phyloP scores from a whole-genome alignment of 2,113 vertebrate genomes.

The Leptosomus discolor region DNA sequence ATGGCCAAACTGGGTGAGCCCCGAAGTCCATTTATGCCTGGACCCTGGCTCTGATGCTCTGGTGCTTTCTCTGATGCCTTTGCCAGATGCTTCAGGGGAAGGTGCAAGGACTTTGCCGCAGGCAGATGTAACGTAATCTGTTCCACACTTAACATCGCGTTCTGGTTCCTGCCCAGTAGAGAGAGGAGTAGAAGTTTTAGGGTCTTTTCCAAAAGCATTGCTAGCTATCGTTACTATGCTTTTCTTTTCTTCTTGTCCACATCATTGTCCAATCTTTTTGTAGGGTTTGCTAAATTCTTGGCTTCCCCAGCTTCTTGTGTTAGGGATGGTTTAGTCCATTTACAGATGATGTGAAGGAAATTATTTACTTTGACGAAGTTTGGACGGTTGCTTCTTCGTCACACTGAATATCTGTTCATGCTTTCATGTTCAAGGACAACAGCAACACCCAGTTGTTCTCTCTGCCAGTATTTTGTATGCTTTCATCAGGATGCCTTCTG shows the following conservation, averaged over 20 bases:
- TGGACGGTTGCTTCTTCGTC: background rate
- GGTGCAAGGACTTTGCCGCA: background rate
- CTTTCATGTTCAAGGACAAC: background rate
- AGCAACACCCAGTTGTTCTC: background rate
- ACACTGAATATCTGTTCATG: background rate
- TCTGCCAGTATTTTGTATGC: background rate
- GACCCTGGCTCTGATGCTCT: background rate
- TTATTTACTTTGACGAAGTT: background rate
- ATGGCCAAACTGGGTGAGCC: background rate
- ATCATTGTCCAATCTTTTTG: background rate
- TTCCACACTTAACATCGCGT: background rate
- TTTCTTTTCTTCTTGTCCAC: background rate
- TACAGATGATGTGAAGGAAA: background rate
- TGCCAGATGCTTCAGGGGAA: conserved; percentile 32
- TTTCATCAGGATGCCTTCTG: background rate
- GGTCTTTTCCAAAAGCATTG: background rate
- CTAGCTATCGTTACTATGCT: background rate
- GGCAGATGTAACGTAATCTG: background rate
- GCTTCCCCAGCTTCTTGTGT: background rate
- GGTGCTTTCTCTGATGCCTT: conserved; percentile 11
- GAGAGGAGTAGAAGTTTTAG: background rate
- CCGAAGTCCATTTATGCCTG: background rate
- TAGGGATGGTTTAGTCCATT: background rate
- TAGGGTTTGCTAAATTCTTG: background rate
- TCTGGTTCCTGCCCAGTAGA: background rate